Evolutionary conservation across 2,113 vertebrate genomes (phyloP), one percentile per base, ranked within the genome.

Genomic region (Balaenoptera acutorostrata): DNA sequence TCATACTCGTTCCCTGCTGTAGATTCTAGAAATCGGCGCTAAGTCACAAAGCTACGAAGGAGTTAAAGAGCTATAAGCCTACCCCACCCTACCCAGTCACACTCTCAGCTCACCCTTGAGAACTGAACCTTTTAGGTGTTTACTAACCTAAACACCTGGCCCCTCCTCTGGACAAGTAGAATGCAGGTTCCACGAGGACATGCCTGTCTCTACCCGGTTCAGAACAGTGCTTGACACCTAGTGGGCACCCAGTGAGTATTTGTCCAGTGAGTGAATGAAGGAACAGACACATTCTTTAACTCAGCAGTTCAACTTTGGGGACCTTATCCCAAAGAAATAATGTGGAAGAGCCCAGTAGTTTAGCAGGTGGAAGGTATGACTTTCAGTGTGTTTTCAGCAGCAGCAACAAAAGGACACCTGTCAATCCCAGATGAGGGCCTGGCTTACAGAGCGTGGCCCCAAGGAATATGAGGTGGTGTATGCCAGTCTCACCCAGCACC

Each of bases 401-500:
- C 27, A 27, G 18, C 75, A 57, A 5, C 69, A 9, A 14, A 18
- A 18, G 20, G n/a, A 33, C 33, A 1, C 27, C 44, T 71, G 61
- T 29, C 20, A 0, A 6, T 25, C 68, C 55, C 20, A 5, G n/a
- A 11, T 6, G 18, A 29, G 64, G 1, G 2, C 20, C 80, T 11
- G 17, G 55, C 33, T 27, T 25, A 20, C 0, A 18, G 23, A 61
- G 25, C 6, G 5, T 5, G 36, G 11, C 20, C 77, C 33, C 9
- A 4, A 25, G 66, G 78, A 17, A 2, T 3, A 0, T 3, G 64
- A 23, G 5, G 20, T 10, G 8, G 41, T 1, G 0, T 4, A 0
- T 1, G 5, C 77, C 72, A n/a, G 0, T 29, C 5, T 14, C 0
- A 6, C 0, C 0, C 0, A 3, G 18, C 36, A 0, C 18, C 39